Evolutionary conservation across 2,797 vertebrate species (phyloP), one percentile per base, ranked within the genome.

Genomic region (Lepus townsendii): DNA sequence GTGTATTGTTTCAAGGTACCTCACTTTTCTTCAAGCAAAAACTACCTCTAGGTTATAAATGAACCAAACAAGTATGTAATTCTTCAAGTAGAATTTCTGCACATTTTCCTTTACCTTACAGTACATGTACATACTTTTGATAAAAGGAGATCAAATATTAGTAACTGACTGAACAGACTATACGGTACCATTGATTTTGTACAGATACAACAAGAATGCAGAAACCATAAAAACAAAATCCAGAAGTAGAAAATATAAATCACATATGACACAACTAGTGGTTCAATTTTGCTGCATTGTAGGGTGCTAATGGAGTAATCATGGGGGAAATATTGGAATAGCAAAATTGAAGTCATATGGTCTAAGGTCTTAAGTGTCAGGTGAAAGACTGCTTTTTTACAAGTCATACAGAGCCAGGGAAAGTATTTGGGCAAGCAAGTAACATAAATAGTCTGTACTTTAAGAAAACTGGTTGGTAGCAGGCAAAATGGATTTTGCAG

Each of bases 51-150:
- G 38, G n/a, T 83, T 72, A 77, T 26, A 95, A 84, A 92, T 32
- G 13, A 77, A 83, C 62, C 20, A 69, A 88, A 65, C 20, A 54
- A 13, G 24, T 38, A 42, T 63, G 42, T 0, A 30, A 86, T 88
- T 93, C 16, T 90, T 93, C 57, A 83, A 73, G 72, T 54, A 26
- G 10, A 90, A 93, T 92, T 83, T 86, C 60, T 35, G 3, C 54
- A 50, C 50, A 62, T 92, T 83, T 96, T 26, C 88, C 69, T 78
- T 86, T 76, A 68, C 66, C 12, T 94, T 73, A 93, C 42, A 86
- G 19, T 57, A 35, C 75, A 4, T 68, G 30, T 3, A 66, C 19
- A 62, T 26, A 69, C 17, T 96, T 96, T 93, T 76, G 32, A 93
- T 85, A 63, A 87, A 95, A 73, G 38, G 65, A 65, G 8, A n/a